A percentile compares a stretch with the other conserved stretches of the same genome.
These are phyloP conservation scores for Labrus mixtus DNA, from an alignment of 2,113 vertebrate genomes.

Conservation along the genomic window DNA sequence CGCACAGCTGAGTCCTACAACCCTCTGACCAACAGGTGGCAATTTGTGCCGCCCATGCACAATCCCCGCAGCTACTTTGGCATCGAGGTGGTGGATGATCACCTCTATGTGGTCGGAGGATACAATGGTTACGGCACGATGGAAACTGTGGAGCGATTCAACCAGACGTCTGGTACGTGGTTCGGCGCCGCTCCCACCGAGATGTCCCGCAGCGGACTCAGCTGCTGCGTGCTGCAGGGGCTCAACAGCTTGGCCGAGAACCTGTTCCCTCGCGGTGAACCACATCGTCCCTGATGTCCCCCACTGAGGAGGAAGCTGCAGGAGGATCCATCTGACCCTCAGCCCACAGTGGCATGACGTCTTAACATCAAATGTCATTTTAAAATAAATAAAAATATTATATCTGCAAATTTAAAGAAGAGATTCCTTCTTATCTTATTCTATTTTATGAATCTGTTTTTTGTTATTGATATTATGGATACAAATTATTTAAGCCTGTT, in stretches of 20 bases:
- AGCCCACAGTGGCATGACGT: neutral
- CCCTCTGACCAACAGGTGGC: slow-evolving; percentile 84
- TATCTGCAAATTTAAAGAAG: no score
- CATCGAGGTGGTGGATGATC: slow-evolving; percentile 83
- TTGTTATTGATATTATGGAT: no score
- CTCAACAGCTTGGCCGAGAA: slow-evolving; percentile 79
- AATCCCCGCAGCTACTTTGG: slow-evolving; percentile 87
- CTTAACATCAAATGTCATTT: neutral
- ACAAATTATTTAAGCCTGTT: no score
- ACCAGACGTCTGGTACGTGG: slow-evolving; percentile 80
- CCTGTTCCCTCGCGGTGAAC: slow-evolving; percentile 30
- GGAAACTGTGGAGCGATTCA: slow-evolving; percentile 51
- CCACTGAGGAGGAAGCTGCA: neutral
- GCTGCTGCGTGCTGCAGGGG: slow-evolving; percentile 88
- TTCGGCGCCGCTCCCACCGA: slow-evolving; percentile 73
- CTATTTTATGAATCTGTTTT: no score
- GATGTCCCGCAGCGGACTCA: slow-evolving; percentile 83
- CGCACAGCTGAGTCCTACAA: slow-evolving; percentile 46
- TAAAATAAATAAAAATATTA: neutral
- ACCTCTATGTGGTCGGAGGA: slow-evolving; percentile 68
- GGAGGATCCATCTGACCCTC: neutral
- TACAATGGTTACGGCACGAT: slow-evolving; percentile 6
- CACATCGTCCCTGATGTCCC: neutral
- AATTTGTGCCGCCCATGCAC: slow-evolving; percentile 81
- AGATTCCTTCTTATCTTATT: no score